These are phyloP conservation scores for Gracilinanus agilis DNA, from an alignment of 2,113 vertebrate species.

Conservation along the genomic window DNA sequence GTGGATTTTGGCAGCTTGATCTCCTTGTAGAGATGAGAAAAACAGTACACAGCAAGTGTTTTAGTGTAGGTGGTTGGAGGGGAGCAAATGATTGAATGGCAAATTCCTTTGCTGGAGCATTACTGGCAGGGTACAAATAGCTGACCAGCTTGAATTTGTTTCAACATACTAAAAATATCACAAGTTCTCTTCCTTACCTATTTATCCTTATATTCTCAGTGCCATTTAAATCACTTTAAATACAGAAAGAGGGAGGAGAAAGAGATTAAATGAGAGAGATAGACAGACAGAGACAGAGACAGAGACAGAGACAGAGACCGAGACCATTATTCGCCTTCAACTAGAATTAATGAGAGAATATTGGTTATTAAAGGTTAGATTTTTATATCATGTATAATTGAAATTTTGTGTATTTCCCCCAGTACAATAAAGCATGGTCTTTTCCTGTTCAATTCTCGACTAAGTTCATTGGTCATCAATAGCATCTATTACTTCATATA, in stretches of 20 bases:
- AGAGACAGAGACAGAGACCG: no score
- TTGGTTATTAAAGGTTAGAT: background rate
- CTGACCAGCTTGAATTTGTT: background rate
- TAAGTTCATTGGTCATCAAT: no score
- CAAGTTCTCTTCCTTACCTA: background rate
- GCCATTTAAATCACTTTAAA: background rate
- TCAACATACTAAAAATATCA: background rate
- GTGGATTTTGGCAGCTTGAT: background rate
- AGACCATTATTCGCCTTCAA: background rate
- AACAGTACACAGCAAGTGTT: background rate
- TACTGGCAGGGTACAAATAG: background rate
- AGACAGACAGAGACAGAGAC: no score
- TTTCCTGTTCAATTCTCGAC: background rate
- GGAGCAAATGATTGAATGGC: background rate
- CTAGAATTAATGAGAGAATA: background rate
- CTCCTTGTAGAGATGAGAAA: background rate
- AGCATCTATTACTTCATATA: no score
- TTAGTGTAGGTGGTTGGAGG: background rate
- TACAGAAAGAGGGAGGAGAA: no score
- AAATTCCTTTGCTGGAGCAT: background rate
- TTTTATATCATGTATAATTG: background rate
- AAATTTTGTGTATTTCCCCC: background rate
- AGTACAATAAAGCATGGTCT: background rate
- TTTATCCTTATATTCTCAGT: background rate
- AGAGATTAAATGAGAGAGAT: no score